These are phyloP conservation scores for Drosophila aff. DNA, from an alignment of 1,140 invertebrate species.

Conservation along the genomic window DNA sequence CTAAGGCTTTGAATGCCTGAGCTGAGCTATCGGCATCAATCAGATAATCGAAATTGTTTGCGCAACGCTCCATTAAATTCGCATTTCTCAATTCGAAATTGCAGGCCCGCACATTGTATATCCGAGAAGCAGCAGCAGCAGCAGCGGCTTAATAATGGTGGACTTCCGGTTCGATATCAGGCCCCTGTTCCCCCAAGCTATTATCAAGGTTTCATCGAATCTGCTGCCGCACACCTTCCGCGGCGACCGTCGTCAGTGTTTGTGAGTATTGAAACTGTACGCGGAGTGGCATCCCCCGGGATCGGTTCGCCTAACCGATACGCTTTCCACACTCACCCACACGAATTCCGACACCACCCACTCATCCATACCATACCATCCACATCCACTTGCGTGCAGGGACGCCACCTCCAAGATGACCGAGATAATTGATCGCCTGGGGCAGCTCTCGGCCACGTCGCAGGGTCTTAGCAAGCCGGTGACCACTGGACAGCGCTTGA, in stretches of 20 bases:
- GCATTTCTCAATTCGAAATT: slow-evolving; percentile 56
- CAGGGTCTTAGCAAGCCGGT: slow-evolving; percentile 90
- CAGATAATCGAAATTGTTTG: slow-evolving; percentile 70
- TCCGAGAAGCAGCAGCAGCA: slow-evolving; percentile 3
- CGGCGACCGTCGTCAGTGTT: slow-evolving; percentile 87
- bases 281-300: slow-evolving; percentile 35
- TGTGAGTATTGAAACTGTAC: slow-evolving; percentile 86
- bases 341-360: slow-evolving; percentile 10
- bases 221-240: slow-evolving; percentile 87
- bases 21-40: slow-evolving; percentile 13
- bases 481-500: slow-evolving; percentile 89
- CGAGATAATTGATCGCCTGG: slow-evolving; percentile 89
- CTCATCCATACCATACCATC: slow-evolving; percentile 2
- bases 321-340: slow-evolving; percentile 66
- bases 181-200: slow-evolving; percentile 86
- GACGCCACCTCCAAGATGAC: slow-evolving; percentile 88
- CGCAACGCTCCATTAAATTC: slow-evolving; percentile 79
- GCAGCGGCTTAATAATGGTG: slow-evolving; percentile 83
- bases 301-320: slow-evolving; percentile 54
- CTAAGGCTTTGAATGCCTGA: slow-evolving; percentile 15
- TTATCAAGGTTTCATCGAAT: slow-evolving; percentile 87
- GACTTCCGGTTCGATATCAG: slow-evolving; percentile 88
- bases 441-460: slow-evolving; percentile 90
- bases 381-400: slow-evolving; percentile 82
- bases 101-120: slow-evolving; percentile 27